Percentiles rank a stretch among this genome's conserved stretches.
These are phyloP conservation scores for Tyto alba DNA, from an alignment of 2,113 vertebrate genomes.

Conservation along the genomic window DNA sequence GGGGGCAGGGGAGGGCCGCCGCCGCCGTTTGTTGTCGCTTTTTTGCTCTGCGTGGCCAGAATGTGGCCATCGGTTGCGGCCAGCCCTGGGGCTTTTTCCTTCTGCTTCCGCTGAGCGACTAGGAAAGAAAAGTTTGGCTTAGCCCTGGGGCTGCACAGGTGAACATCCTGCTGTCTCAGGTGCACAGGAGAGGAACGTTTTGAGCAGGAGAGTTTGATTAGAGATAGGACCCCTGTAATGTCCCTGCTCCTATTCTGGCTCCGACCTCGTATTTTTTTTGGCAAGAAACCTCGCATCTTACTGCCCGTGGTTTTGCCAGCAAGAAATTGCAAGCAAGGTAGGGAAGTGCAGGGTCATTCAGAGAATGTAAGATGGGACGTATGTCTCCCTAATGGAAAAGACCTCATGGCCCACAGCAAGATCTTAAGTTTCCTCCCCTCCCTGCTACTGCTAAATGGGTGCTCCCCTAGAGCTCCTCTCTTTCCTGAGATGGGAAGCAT, in stretches of 20 bases:
- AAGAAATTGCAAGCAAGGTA: not conserved
- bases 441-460: not conserved
- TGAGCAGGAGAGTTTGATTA: not conserved
- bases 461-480: not conserved
- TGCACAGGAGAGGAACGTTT: not conserved
- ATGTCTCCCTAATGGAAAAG: not conserved
- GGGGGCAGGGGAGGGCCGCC: not conserved
- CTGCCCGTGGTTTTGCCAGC: not conserved
- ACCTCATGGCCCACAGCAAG: not conserved
- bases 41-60: not conserved
- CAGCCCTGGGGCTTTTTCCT: not conserved
- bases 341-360: not conserved
- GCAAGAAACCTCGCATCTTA: not conserved
- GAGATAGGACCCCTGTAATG: not conserved
- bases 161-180: not conserved
- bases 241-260: not conserved
- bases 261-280: not conserved
- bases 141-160: not conserved
- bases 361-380: not conserved
- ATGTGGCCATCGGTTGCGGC: fast-evolving
- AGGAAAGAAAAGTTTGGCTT: not conserved
- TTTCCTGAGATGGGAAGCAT: not conserved
- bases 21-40: not conserved
- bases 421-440: not conserved
- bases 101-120: not conserved